phyloP scores from a whole-genome alignment of 2,113 vertebrate species.

The Microcebus lehilahytsara region DNA sequence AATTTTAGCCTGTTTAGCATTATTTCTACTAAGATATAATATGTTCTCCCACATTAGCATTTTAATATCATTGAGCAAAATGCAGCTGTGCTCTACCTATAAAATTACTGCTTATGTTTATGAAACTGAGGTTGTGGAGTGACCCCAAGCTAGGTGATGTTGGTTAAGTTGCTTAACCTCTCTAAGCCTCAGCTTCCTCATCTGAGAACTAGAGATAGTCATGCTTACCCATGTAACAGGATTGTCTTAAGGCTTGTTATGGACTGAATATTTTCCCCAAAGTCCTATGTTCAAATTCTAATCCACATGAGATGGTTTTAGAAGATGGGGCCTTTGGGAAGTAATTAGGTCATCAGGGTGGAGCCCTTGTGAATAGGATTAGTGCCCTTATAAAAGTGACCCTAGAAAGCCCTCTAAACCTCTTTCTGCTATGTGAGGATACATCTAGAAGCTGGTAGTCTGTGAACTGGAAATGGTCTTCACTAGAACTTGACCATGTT shows the following conservation, averaged over 20 bases:
- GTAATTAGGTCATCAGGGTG: neutral
- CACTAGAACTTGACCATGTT: neutral
- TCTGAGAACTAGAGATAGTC: neutral
- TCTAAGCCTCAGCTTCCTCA: neutral
- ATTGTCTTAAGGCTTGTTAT: neutral
- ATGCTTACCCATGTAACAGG: neutral
- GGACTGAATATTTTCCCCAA: neutral
- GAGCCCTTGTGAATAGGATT: neutral
- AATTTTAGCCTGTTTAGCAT: neutral
- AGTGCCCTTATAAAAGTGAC: too few relatives aligned
- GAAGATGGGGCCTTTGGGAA: neutral
- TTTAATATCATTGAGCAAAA: neutral
- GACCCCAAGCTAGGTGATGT: neutral
- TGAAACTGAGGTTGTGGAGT: neutral
- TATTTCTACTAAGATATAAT: neutral
- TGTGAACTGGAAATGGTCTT: neutral
- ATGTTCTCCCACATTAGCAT: neutral
- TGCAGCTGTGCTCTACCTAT: neutral
- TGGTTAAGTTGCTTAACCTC: neutral
- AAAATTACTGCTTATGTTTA: neutral
- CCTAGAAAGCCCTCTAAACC: too few relatives aligned
- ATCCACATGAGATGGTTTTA: neutral
- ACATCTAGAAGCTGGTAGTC: neutral
- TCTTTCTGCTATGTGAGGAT: neutral
- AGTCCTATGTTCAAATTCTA: neutral